phyloP scores from a whole-genome alignment of 1,140 invertebrate species.

The Zaprionus davidi region DNA sequence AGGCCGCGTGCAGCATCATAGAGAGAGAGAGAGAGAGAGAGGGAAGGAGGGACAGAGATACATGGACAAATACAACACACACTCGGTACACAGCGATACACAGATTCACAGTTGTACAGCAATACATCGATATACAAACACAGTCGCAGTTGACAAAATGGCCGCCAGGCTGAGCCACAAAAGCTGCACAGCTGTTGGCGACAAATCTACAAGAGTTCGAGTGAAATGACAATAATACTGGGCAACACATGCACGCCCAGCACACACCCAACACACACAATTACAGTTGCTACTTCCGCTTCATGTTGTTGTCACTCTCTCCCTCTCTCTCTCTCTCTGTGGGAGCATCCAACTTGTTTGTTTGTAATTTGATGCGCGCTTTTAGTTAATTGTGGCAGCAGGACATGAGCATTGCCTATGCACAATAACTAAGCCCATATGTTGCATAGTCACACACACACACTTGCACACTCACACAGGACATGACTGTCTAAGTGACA shows the following conservation, averaged over 20 bases:
- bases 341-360: conserved; percentile 50
- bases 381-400: conserved; percentile 82
- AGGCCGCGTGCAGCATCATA: conserved; percentile 48
- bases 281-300: conserved; percentile 76
- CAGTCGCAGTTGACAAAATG: conserved; percentile 39
- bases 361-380: conserved; percentile 82
- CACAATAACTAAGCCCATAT: conserved; percentile 71
- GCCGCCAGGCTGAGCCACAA: conserved; percentile 55
- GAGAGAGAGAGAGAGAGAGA: background rate
- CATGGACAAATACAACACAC: conserved; percentile 12
- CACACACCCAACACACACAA: conserved; percentile 8
- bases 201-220: conserved; percentile 78
- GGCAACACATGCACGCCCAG: conserved; percentile 12
- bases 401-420: conserved; percentile 72
- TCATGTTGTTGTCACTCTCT: conserved; percentile 69
- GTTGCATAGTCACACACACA: conserved; percentile 26
- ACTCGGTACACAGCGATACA: background rate
- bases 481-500: conserved; percentile 63
- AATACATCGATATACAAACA: background rate
- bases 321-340: conserved; percentile 19
- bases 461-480: conserved; percentile 10
- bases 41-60: conserved; percentile 8
- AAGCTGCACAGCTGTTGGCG: conserved; percentile 76
- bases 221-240: conserved; percentile 75
- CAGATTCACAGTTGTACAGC: conserved; percentile 6